phyloP scores from a whole-genome alignment of 2,113 vertebrate genomes.

The Pogona vitticeps region DNA sequence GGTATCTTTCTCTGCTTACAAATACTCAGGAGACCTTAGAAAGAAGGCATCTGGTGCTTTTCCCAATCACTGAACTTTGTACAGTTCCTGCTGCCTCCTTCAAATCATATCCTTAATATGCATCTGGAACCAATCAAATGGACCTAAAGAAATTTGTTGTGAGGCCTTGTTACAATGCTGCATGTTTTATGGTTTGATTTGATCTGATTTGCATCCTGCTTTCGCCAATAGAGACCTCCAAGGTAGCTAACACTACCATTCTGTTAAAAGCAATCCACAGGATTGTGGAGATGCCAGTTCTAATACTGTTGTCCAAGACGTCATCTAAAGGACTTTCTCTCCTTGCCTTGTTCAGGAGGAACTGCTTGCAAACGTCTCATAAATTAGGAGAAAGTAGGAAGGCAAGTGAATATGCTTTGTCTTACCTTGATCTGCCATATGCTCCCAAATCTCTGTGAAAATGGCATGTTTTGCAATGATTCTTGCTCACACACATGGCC shows the following conservation, averaged over 20 bases:
- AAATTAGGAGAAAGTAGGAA: too few relatives aligned
- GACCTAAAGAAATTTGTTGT: not conserved
- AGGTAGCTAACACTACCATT: not conserved
- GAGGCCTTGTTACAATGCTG: not conserved
- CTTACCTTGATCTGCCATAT: not conserved
- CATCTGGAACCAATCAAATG: accelerated
- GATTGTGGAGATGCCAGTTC: not conserved
- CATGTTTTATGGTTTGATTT: not conserved
- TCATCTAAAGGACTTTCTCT: accelerated
- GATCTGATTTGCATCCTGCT: not conserved
- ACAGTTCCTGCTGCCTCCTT: not conserved
- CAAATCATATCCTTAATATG: not conserved
- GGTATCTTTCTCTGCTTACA: not conserved
- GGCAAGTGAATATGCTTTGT: not conserved
- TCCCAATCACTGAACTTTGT: not conserved
- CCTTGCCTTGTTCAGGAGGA: not conserved
- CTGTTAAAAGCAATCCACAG: not conserved
- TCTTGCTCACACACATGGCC: not conserved
- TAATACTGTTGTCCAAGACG: accelerated
- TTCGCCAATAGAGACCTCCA: too few relatives aligned
- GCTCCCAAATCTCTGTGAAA: too few relatives aligned
- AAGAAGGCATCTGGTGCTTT: too few relatives aligned
- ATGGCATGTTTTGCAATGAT: not conserved
- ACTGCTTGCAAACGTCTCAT: not conserved
- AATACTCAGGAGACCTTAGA: not conserved